phyloP scores from a whole-genome alignment of 2,888 invertebrate species.

The Sinelater perroti region DNA sequence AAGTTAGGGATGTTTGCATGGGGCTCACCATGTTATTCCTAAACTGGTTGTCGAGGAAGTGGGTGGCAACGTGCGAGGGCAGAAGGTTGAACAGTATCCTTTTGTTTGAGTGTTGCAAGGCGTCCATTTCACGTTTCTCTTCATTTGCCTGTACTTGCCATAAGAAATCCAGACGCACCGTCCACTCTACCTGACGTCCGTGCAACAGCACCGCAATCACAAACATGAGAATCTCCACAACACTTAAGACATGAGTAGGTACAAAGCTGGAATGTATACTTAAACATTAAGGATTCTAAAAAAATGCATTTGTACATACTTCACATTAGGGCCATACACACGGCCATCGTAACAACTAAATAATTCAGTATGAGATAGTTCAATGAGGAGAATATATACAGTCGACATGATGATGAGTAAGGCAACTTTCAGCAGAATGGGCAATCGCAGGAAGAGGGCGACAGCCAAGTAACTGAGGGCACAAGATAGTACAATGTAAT shows the following conservation, averaged over 20 bases:
- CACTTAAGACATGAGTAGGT: slow-evolving; percentile 80
- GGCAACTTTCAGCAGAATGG: slow-evolving; percentile 82
- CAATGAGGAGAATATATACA: slow-evolving; percentile 81
- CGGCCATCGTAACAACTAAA: slow-evolving; percentile 84
- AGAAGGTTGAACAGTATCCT: slow-evolving; percentile 88
- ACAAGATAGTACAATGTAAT: slow-evolving; percentile 87
- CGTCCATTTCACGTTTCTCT: slow-evolving; percentile 92
- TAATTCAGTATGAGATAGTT: slow-evolving; percentile 80
- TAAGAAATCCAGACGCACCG: slow-evolving; percentile 82
- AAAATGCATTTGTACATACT: slow-evolving; percentile 64
- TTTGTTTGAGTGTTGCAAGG: slow-evolving; percentile 88
- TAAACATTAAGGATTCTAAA: not conserved
- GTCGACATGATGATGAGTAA: slow-evolving; percentile 81
- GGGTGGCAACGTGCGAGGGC: slow-evolving; percentile 90
- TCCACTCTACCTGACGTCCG: slow-evolving; percentile 90
- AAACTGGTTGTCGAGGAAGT: slow-evolving; percentile 90
- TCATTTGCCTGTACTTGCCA: slow-evolving; percentile 89
- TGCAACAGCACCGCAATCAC: slow-evolving; percentile 85
- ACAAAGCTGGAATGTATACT: slow-evolving; percentile 57
- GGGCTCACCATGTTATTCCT: slow-evolving; percentile 81
- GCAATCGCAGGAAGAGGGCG: slow-evolving; percentile 83
- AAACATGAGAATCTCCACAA: slow-evolving; percentile 83
- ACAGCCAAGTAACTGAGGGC: slow-evolving; percentile 85
- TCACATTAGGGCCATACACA: slow-evolving; percentile 57
- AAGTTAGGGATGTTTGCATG: not conserved